Evolutionary conservation across 2,797 vertebrate genomes (phyloP).

Genomic region (Hipposideros larvatus): DNA sequence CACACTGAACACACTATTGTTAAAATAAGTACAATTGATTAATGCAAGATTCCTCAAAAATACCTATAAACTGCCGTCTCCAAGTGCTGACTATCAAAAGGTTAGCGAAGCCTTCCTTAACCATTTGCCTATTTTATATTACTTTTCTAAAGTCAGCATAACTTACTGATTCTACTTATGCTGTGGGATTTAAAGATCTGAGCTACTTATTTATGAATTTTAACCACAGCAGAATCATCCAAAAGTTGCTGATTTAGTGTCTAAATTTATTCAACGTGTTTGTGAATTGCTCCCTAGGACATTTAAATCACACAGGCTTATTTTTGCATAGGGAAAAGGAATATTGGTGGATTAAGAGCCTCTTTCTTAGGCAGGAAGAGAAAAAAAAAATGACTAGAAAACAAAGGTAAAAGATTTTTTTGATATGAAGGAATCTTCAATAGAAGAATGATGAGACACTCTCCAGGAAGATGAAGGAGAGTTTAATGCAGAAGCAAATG

Average conservation of each 20-base stretch:
- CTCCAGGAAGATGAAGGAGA: neutral
- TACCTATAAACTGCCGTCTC: neutral
- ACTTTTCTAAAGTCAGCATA: neutral
- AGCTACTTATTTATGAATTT: neutral
- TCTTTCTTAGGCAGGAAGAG: neutral
- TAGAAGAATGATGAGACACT: neutral
- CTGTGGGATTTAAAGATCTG: constrained; percentile 49
- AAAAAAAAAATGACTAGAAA: constrained; percentile 35
- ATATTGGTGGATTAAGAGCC: neutral
- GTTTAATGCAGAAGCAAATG: neutral
- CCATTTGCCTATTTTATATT: neutral
- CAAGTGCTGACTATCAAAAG: neutral
- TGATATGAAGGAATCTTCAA: neutral
- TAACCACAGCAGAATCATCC: neutral
- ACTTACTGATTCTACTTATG: neutral
- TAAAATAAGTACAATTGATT: neutral
- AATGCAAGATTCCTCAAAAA: neutral
- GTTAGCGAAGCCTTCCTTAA: constrained; percentile 2
- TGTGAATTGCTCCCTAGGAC: neutral
- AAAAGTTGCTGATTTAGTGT: neutral
- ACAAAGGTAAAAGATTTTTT: neutral
- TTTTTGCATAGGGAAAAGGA: neutral
- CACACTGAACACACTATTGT: neutral
- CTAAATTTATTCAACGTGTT: neutral
- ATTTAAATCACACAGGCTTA: neutral